These are phyloP conservation scores for Ispidina picta DNA, from an alignment of 2,797 vertebrate genomes.

Conservation along the genomic window DNA sequence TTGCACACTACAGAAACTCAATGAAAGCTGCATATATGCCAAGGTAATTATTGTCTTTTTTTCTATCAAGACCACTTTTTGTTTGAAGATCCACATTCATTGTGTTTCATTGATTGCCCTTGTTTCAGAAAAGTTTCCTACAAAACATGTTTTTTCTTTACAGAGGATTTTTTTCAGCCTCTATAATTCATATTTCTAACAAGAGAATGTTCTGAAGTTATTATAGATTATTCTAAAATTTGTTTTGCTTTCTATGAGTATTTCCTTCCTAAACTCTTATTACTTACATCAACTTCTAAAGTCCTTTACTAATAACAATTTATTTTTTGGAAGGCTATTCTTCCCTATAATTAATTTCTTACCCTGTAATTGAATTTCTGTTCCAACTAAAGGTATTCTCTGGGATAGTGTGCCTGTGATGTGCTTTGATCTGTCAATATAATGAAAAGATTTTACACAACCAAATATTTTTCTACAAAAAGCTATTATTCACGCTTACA, in stretches of 20 bases:
- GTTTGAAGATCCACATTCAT: not conserved
- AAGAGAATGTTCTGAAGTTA: not conserved
- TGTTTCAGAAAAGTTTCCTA: not conserved
- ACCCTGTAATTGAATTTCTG: not conserved
- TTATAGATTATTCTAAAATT: not conserved
- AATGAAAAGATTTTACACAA: not conserved
- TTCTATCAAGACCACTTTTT: not conserved
- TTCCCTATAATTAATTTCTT: not conserved
- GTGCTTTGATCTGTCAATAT: not conserved
- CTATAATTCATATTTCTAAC: not conserved
- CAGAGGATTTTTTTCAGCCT: not conserved
- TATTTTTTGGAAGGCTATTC: not conserved
- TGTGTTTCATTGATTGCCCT: not conserved
- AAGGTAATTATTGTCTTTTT: conserved; percentile 82
- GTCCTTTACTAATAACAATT: not conserved
- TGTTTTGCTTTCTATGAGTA: not conserved
- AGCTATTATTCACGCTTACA: not conserved
- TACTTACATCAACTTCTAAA: not conserved
- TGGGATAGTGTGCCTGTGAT: not conserved
- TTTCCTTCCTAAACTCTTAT: not conserved
- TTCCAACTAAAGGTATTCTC: not conserved
- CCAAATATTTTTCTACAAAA: not conserved
- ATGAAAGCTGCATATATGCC: conserved; percentile 95
- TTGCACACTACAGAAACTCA: conserved; percentile 91
- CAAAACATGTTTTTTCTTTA: not conserved